Percentiles rank a stretch among this genome's conserved stretches.
Conservation (phyloP, 2,113 vertebrate species). For the Pavo muticus region DNA sequence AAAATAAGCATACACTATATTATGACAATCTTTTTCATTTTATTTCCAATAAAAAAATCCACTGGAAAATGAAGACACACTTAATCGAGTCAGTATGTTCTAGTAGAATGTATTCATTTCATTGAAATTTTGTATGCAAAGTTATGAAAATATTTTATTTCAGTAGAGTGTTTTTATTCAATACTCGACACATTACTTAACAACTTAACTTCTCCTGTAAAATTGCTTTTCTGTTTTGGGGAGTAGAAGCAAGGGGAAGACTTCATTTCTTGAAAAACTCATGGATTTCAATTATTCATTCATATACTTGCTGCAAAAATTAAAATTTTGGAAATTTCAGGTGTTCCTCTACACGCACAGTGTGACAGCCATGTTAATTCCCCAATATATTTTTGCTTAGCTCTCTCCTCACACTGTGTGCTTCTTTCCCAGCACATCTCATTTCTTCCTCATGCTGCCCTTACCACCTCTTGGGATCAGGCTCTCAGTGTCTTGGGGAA, state of each 20-base stretch:
- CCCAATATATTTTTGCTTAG: background rate
- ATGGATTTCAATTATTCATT: background rate
- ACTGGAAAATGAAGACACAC: background rate
- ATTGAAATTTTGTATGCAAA: background rate
- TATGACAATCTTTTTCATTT: background rate
- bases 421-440: background rate
- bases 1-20: background rate
- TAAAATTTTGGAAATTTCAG: background rate
- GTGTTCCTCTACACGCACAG: background rate
- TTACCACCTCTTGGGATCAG: background rate
- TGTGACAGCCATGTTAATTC: background rate
- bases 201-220: background rate
- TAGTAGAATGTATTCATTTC: background rate
- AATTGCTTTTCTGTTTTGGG: background rate
- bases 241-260: background rate
- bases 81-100: background rate
- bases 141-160: background rate
- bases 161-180: background rate
- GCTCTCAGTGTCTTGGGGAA: background rate
- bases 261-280: background rate
- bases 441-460: background rate
- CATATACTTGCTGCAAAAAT: background rate
- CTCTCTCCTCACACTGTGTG: background rate
- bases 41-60: background rate
- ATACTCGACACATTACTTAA: background rate